Evolutionary conservation across 1,140 invertebrate genomes (phyloP).

Genomic region (Aphaenogaster floridana): DNA sequence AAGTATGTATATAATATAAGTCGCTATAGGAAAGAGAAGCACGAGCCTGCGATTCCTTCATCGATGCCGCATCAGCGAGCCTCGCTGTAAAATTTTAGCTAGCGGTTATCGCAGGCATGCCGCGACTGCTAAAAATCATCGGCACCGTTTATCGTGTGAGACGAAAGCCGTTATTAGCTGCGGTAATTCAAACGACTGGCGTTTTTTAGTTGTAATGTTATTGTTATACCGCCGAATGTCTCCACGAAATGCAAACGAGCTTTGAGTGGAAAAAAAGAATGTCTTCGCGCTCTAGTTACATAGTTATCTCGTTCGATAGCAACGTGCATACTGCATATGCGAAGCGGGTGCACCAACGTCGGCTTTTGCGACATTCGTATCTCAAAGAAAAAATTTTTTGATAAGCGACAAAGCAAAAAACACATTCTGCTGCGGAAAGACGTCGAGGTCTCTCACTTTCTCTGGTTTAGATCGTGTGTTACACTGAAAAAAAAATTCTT

Average conservation of each 20-base stretch:
- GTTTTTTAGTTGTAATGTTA: background rate
- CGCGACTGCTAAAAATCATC: background rate
- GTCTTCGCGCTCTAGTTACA: background rate
- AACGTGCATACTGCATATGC: background rate
- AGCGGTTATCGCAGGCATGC: background rate
- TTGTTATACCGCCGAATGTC: background rate
- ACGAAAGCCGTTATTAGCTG: background rate
- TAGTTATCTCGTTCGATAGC: background rate
- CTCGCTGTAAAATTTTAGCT: background rate
- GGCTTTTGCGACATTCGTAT: too few species aligned
- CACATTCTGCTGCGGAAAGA: too few species aligned
- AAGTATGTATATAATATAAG: too few species aligned
- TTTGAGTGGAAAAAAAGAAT: background rate
- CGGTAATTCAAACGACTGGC: background rate
- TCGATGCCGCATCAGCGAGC: too few species aligned
- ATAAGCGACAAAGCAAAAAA: too few species aligned
- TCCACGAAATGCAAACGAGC: background rate
- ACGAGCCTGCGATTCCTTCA: too few species aligned
- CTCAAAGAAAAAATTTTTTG: too few species aligned
- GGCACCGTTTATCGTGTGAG: background rate
- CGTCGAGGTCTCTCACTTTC: too few species aligned
- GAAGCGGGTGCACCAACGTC: background rate
- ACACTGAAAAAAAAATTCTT: too few species aligned
- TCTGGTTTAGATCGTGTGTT: too few species aligned
- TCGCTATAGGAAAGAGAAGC: too few species aligned